Conservation (phyloP, 2,888 invertebrate genomes). For the Chironomus riparius region DNA sequence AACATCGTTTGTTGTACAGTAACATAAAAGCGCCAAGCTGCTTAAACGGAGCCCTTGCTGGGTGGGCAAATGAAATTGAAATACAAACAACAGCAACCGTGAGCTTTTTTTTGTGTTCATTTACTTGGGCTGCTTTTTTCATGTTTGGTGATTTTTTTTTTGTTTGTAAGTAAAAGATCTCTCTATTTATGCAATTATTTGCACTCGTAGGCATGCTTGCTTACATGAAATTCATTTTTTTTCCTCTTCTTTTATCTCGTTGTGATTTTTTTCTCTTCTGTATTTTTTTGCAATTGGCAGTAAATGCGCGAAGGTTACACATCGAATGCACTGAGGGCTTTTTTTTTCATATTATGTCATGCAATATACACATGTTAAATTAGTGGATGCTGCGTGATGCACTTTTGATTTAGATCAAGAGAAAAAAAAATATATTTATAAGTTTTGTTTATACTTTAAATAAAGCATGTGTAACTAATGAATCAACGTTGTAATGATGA, state of each 20-base stretch:
- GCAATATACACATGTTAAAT: background rate
- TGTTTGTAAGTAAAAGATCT: background rate
- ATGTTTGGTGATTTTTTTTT: background rate
- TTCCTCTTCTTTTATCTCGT: no score
- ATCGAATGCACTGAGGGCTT: background rate
- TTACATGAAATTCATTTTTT: no score
- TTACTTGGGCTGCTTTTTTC: background rate
- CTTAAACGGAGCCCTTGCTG: conserved; percentile 1
- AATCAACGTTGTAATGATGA: no score
- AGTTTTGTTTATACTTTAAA: no score
- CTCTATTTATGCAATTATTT: background rate
- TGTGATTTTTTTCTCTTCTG: background rate
- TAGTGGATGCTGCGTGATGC: conserved; percentile 2
- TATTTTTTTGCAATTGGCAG: background rate
- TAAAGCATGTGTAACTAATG: no score
- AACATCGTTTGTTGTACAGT: no score
- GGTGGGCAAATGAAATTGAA: conserved; percentile 8
- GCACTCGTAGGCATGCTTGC: background rate
- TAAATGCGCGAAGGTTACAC: background rate
- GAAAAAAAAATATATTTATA: no score
- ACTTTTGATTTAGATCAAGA: no score
- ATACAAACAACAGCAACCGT: background rate
- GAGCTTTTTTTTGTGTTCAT: no score
- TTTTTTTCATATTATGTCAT: background rate
- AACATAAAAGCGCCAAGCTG: background rate